These are phyloP conservation scores for Molossus alvarezi DNA, from an alignment of 2,797 vertebrate species.

Conservation along the genomic window DNA sequence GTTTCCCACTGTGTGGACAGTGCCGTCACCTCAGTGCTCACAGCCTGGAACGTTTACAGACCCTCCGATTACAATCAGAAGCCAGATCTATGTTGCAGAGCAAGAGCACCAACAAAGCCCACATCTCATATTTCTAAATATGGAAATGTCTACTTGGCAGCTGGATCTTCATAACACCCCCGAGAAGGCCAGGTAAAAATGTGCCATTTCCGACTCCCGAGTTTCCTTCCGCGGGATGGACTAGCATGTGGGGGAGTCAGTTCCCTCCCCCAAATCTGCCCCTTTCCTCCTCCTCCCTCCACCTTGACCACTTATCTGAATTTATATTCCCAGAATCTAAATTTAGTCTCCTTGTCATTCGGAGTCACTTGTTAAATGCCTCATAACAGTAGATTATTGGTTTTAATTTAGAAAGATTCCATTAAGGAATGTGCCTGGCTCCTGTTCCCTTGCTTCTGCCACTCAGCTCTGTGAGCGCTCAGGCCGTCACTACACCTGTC, in stretches of 20 bases:
- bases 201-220: not conserved
- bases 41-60: not conserved
- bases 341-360: not conserved
- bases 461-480: not conserved
- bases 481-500: not conserved
- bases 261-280: not conserved
- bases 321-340: not conserved
- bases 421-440: not conserved
- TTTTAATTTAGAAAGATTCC: not conserved
- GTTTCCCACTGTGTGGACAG: not conserved
- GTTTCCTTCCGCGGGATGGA: not conserved
- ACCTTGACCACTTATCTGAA: not conserved
- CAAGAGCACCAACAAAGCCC: not conserved
- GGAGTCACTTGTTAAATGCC: not conserved
- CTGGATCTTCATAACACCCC: not conserved
- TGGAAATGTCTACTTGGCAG: not conserved
- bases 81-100: not conserved
- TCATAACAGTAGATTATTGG: not conserved
- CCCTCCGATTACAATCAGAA: not conserved
- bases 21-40: not conserved
- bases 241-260: accelerated
- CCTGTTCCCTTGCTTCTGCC: not conserved
- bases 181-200: not conserved
- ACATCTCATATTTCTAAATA: not conserved
- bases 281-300: not conserved